These are phyloP conservation scores for Hypolimnas misippus DNA, from an alignment of 2,888 invertebrate genomes.

Conservation along the genomic window DNA sequence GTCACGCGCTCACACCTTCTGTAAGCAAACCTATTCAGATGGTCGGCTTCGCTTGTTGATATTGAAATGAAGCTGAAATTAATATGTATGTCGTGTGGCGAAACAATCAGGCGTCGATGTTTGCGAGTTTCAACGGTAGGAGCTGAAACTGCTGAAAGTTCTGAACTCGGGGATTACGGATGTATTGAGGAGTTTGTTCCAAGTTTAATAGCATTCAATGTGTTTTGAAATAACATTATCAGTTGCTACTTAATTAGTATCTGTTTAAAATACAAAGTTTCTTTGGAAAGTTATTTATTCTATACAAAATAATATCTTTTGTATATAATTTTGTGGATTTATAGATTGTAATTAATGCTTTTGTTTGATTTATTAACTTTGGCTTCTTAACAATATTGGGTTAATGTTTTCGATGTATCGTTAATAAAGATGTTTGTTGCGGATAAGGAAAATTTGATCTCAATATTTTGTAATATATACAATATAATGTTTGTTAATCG, in stretches of 20 bases:
- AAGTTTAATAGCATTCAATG: constrained; percentile 26
- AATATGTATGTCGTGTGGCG: constrained; percentile 66
- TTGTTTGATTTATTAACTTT: neutral
- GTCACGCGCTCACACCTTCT: constrained; percentile 48
- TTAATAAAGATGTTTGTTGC: too few species aligned
- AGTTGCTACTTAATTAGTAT: neutral
- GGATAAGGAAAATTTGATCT: too few species aligned
- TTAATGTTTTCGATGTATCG: neutral
- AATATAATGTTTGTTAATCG: too few species aligned
- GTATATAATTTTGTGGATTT: neutral
- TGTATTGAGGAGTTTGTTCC: constrained; percentile 31
- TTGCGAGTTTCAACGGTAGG: constrained; percentile 58
- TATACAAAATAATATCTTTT: neutral
- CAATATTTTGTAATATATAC: too few species aligned
- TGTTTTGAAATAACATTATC: constrained; percentile 15
- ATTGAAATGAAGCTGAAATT: constrained; percentile 76
- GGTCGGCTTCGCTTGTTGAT: constrained; percentile 66
- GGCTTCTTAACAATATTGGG: neutral
- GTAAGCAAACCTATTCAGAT: constrained; percentile 49
- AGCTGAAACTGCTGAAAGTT: constrained; percentile 26
- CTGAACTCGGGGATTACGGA: constrained; percentile 30
- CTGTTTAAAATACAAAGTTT: neutral
- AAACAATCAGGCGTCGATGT: constrained; percentile 62
- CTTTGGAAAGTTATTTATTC: neutral
- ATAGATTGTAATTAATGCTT: constrained; percentile 3